phyloP scores from a whole-genome alignment of 2,797 vertebrate genomes.

The Anomalospiza imberbis region DNA sequence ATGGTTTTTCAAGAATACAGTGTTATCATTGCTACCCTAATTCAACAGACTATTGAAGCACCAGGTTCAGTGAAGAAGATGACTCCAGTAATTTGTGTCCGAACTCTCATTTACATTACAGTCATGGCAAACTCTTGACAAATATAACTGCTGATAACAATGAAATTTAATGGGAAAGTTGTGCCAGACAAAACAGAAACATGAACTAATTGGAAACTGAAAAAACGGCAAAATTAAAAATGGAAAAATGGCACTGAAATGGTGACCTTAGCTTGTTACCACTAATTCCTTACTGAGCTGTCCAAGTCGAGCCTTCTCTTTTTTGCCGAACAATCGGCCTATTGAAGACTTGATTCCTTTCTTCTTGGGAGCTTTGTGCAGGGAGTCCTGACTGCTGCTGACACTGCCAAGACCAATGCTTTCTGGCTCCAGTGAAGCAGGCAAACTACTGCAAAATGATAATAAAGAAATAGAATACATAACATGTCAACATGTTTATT shows the following conservation, averaged over 20 bases:
- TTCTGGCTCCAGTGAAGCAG: slow-evolving; percentile 89
- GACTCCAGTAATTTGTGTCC: neutral
- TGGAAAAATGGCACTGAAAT: slow-evolving; percentile 9
- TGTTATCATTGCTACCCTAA: neutral
- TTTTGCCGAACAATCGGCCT: slow-evolving; percentile 98
- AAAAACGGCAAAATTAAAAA: neutral
- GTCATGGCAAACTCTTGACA: neutral
- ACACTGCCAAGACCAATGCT: slow-evolving; percentile 90
- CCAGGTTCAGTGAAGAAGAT: neutral
- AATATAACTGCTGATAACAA: neutral
- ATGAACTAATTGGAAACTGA: neutral
- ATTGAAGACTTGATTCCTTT: slow-evolving; percentile 99
- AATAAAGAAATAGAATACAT: slow-evolving; percentile 12
- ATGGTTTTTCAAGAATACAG: neutral
- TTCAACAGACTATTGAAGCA: neutral
- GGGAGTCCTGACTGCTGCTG: slow-evolving; percentile 95
- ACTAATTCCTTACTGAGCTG: slow-evolving; percentile 91
- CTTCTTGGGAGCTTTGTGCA: slow-evolving; percentile 98
- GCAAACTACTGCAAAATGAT: slow-evolving; percentile 80
- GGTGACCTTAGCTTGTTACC: slow-evolving; percentile 67
- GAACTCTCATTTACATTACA: neutral
- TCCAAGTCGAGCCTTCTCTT: slow-evolving; percentile 92
- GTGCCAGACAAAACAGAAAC: neutral
- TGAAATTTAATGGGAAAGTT: neutral
- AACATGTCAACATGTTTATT: neutral